Base-by-base conservation (phyloP, 2,888 invertebrate species). In the Drosophila meridionalis region DNA sequence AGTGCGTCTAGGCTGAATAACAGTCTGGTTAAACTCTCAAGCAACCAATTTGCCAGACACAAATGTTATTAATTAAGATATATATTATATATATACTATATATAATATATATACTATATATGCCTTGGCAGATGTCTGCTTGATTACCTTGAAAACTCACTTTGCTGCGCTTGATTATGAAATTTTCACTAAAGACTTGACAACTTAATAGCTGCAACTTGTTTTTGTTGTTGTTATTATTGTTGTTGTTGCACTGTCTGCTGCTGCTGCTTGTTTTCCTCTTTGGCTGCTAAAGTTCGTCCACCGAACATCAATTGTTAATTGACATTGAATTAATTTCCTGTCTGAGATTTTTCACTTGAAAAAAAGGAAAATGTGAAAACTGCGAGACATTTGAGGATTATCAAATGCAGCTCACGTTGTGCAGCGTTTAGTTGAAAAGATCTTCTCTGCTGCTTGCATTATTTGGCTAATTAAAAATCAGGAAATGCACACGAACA, bases 401-500 rank as follows among this genome's bases (percentile, higher is more conserved):
- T 47, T 30, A 28, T 7, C 28, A 47, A 47, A 84, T 77, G 73
- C 89, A 53, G 62, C 74, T 73, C 87, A 88, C 83, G 89, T 81
- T 62, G 73, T 43, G 42, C 28, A 28, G 14, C 11, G 47, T 43
- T 34, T 42, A 11, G n/a, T 8, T 36, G 42, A 65, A 36, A 26
- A 26, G 66, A 28, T 52, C 26, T 36, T 47, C 26, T 40, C 30
- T 30, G 28, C 52, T 36, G 56, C 74, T 69, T 80, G 74, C 55
- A 64, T 67, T 77, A 66, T 59, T 71, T 80, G 89, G 81, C 83
- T 88, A 86, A 84, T 84, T 88, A 78, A 84, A 88, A 86, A 88
- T 88, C 83, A 76, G 83, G 87, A 84, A 88, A 83, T 88, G 83
- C 86, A 65, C 73, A 9, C 64, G 67, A 73, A 86, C 78, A 83